Percentiles rank a stretch among this genome's conserved stretches.
phyloP scores from a whole-genome alignment of 2,888 invertebrate species.

The Villa cingulata region DNA sequence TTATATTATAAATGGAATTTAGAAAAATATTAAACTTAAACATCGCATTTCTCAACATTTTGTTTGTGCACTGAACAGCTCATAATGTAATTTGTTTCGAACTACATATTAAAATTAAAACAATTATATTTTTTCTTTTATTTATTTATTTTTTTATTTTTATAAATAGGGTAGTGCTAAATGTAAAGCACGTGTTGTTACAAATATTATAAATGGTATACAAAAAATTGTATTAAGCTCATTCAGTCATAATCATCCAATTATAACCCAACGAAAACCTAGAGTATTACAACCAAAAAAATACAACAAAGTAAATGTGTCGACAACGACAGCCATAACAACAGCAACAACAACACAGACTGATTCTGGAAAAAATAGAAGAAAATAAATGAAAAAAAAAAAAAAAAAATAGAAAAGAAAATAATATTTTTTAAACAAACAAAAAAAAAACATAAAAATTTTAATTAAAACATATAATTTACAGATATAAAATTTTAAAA shows the following conservation, averaged over 20 bases:
- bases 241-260: slow-evolving; percentile 29
- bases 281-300: background rate
- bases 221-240: slow-evolving; percentile 32
- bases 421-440: background rate
- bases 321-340: no score
- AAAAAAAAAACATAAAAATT: no score
- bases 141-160: slow-evolving; percentile 2
- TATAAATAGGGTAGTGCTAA: slow-evolving; percentile 31
- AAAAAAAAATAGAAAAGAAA: background rate
- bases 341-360: no score
- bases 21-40: no score
- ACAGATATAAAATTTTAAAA: no score
- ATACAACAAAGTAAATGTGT: background rate
- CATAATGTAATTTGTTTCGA: no score
- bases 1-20: no score
- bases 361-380: background rate
- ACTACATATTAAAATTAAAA: background rate
- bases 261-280: slow-evolving; percentile 26
- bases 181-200: slow-evolving; percentile 34
- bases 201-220: slow-evolving; percentile 31
- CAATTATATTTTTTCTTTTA: background rate
- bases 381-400: background rate
- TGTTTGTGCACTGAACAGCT: no score
- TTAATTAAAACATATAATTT: no score
- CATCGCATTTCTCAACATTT: no score